These are phyloP conservation scores for Xenotilapia leptura DNA, from an alignment of 2,113 vertebrate species.

Conservation along the genomic window DNA sequence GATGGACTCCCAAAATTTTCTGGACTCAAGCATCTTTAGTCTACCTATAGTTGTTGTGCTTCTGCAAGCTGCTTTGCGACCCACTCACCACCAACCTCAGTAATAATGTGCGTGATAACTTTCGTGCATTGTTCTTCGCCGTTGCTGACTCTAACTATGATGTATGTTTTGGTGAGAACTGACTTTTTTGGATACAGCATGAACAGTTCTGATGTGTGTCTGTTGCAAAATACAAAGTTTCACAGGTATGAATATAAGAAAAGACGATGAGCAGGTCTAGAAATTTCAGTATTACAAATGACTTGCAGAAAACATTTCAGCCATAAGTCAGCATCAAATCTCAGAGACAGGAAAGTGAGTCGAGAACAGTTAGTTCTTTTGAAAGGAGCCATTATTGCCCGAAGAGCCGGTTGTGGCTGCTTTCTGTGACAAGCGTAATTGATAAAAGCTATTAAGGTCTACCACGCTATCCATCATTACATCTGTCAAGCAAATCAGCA, in stretches of 20 bases:
- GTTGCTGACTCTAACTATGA: neutral
- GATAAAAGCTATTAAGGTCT: slow-evolving; percentile 21
- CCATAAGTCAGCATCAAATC: neutral
- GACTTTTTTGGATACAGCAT: neutral
- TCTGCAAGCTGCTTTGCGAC: neutral
- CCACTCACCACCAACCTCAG: neutral
- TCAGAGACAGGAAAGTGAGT: neutral
- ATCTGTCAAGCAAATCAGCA: slow-evolving; percentile 23
- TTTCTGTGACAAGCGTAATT: slow-evolving; percentile 22
- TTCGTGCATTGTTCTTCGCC: neutral
- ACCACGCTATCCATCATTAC: slow-evolving; percentile 9
- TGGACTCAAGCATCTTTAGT: neutral
- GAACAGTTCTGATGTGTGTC: neutral
- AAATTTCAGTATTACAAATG: neutral
- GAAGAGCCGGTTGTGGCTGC: neutral
- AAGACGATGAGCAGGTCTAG: neutral
- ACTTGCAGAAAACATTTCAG: neutral
- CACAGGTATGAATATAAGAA: neutral
- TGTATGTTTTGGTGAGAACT: neutral
- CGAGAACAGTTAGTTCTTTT: neutral
- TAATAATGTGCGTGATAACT: neutral
- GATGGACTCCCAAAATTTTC: neutral
- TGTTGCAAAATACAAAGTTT: neutral
- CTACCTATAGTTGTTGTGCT: neutral
- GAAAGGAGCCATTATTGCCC: neutral